A percentile compares a stretch with the other conserved stretches of the same genome.
Conservation (phyloP, 2,113 vertebrate genomes). For the Oryzias celebensis region DNA sequence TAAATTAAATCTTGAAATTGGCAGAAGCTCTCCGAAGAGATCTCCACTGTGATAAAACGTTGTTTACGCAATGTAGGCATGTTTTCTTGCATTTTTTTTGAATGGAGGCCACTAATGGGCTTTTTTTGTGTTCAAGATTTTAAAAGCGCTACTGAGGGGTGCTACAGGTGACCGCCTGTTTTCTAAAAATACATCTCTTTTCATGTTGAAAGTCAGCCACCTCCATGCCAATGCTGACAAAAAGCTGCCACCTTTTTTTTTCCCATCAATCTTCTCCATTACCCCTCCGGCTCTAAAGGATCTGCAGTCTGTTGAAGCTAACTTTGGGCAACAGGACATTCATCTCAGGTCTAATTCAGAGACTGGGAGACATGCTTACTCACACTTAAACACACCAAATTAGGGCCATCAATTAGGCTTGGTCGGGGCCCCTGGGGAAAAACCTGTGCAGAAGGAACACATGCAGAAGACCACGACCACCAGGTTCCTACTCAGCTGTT, state of each 20-base stretch:
- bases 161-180: too few relatives aligned
- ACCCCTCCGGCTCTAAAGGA: background rate
- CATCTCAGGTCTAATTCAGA: background rate
- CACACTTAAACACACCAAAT: background rate
- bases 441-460: background rate
- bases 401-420: background rate
- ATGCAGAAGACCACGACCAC: background rate
- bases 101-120: too few relatives aligned
- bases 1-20: constrained; percentile 41
- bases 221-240: background rate
- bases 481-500: background rate
- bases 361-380: background rate
- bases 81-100: too few relatives aligned
- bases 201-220: too few relatives aligned
- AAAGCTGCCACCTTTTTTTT: background rate
- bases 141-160: too few relatives aligned
- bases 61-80: constrained; percentile 10
- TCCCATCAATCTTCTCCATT: background rate
- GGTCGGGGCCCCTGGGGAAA: background rate
- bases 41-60: background rate
- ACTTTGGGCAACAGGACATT: background rate
- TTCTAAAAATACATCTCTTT: background rate
- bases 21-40: constrained; percentile 1
- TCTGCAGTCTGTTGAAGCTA: background rate
- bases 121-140: too few relatives aligned